Base-by-base conservation (phyloP, 2,797 vertebrate genomes). In the Brachymystax lenok region DNA sequence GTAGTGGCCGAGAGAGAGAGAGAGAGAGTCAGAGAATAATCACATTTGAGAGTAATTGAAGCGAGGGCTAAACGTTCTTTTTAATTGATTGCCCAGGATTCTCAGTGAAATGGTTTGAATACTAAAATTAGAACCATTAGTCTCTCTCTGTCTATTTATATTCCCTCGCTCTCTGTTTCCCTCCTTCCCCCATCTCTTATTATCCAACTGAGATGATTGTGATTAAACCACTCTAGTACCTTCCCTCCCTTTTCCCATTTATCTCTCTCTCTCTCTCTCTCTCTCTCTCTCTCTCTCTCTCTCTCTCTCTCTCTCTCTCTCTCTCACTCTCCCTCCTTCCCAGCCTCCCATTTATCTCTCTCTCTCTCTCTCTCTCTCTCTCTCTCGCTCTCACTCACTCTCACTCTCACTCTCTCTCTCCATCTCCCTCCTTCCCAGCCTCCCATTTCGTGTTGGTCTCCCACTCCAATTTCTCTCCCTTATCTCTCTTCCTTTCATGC, bases 51-150 rank as follows among this genome's bases (percentile, higher is more conserved):
- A 87, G 78, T 93, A 91, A 92, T 91, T 92, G 88, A 87, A 89
- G 88, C 75, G 63, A 68, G 77, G 79, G 73, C 79, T 88, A 88
- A 91, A 88, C 82, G 71, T 73, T 82, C 14, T 13, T 83, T 91
- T 90, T 91, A 92, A 93, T 92, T 94, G 90, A 93, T 93, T 87
- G 90, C 78, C 85, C 84, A 88, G 84, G 84, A 88, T 89, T 90
- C 80, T 83, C 79, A 79, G 83, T 88, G 81, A 93, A 94, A 90
- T 88, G 85, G 86, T 89, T 92, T 92, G 90, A 92, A 92, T 85
- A 82, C 85, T 86, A 89, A 93, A 94, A 94, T 91, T 82, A 92
- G 89, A 85, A 80, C 85, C 92, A 92, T 93, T 90, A 92, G 84
- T 91, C 91, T 86, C 85, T 80, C 24, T 78, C 84, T 86, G 87